phyloP scores from a whole-genome alignment of 2,113 vertebrate species.

The Plotosus lineatus region DNA sequence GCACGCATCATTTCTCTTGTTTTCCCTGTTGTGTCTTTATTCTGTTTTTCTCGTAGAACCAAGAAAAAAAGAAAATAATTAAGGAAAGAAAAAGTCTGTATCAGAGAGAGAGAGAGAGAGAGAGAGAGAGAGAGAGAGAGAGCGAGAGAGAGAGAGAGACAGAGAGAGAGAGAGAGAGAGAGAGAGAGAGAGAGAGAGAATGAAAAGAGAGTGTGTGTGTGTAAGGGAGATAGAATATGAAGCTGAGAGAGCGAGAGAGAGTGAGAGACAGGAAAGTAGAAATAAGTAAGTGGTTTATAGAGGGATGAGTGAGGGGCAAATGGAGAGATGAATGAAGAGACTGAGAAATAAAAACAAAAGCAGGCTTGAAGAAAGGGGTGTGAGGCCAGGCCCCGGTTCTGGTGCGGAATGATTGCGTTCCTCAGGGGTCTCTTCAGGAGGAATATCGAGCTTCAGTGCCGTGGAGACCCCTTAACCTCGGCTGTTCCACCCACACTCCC shows the following conservation, averaged over 20 bases:
- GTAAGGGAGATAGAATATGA: not conserved
- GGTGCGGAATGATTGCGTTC: constrained; percentile 20
- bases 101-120: not conserved
- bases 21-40: not conserved
- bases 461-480: constrained; percentile 46
- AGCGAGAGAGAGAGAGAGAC: not conserved
- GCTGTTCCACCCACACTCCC: constrained; percentile 39
- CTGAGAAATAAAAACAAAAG: constrained; percentile 19
- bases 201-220: no score
- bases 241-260: constrained; percentile 8
- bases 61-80: constrained; percentile 20
- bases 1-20: not conserved
- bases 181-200: constrained; percentile 20
- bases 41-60: constrained; percentile 51
- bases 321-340: constrained; percentile 13
- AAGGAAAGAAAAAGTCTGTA: no score
- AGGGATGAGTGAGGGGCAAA: constrained; percentile 38
- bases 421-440: constrained; percentile 44
- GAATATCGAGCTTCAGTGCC: constrained; percentile 57
- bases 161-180: not conserved
- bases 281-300: constrained; percentile 23
- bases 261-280: not conserved
- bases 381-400: not conserved
- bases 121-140: constrained; percentile 22
- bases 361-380: not conserved